phyloP scores from a whole-genome alignment of 2,888 invertebrate species.

The Thereva unica region DNA sequence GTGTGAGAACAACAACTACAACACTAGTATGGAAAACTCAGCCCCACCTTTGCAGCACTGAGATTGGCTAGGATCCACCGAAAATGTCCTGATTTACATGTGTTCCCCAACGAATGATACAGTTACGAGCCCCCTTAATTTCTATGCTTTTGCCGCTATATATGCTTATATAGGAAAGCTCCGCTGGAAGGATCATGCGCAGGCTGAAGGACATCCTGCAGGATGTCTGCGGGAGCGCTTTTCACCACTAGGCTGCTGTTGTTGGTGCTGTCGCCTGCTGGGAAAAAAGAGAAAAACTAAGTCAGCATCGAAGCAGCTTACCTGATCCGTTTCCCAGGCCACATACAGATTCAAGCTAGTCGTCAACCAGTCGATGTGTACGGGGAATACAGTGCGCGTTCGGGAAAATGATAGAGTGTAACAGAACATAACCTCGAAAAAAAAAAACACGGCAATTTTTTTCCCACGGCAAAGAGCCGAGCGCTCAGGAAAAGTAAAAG shows the following conservation, averaged over 20 bases:
- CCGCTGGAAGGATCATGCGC: conserved; percentile 29
- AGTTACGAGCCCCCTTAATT: conserved; percentile 27
- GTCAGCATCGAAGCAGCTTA: conserved; percentile 23
- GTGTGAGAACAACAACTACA: conserved; percentile 3
- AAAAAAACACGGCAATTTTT: conserved; percentile 6
- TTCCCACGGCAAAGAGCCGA: not conserved
- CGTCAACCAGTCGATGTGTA: conserved; percentile 40
- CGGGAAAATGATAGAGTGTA: conserved; percentile 34
- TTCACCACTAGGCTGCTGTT: conserved; percentile 37
- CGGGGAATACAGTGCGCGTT: conserved; percentile 19
- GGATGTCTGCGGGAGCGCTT: conserved; percentile 22
- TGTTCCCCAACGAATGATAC: conserved; percentile 39
- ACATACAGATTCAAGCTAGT: conserved; percentile 36
- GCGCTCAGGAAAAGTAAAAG: conserved; percentile 12
- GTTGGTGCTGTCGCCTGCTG: conserved; percentile 1
- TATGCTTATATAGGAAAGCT: conserved; percentile 8
- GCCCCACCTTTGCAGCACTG: conserved; percentile 45
- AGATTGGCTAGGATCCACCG: conserved; percentile 44
- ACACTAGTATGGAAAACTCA: conserved; percentile 1
- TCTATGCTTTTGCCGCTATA: not conserved
- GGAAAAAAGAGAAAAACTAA: conserved; percentile 26
- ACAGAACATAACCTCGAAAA: conserved; percentile 12
- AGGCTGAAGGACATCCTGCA: not conserved
- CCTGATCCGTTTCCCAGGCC: conserved; percentile 34
- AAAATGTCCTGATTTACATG: conserved; percentile 35